Evolutionary conservation across 2,888 invertebrate species (phyloP).

Genomic region (Bugula neritina): DNA sequence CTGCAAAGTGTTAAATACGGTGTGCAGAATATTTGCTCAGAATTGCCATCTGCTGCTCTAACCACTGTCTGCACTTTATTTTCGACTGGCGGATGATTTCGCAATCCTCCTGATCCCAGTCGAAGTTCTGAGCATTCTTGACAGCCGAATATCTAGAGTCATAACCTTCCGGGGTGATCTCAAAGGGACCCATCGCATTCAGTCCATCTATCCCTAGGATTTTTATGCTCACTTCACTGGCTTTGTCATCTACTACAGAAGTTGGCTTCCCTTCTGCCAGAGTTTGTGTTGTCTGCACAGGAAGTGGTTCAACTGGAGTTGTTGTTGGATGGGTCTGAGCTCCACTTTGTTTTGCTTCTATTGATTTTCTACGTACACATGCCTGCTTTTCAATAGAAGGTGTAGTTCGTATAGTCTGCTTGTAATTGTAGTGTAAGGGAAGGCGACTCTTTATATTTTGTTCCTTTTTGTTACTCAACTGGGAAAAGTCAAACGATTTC

Average conservation of each 20-base stretch:
- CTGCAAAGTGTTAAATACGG: no score
- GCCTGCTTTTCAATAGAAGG: background rate
- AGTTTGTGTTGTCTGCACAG: background rate
- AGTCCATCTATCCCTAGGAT: background rate
- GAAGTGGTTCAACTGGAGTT: background rate
- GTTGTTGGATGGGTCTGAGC: background rate
- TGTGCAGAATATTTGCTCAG: no score
- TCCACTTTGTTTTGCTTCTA: background rate
- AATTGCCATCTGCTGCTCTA: slow-evolving; percentile 4
- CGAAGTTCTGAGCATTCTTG: background rate
- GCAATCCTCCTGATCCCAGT: slow-evolving; percentile 9
- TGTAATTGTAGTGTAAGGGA: background rate
- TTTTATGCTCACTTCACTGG: background rate
- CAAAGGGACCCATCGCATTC: slow-evolving; percentile 2
- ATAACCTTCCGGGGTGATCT: slow-evolving; percentile 23
- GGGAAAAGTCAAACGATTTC: background rate
- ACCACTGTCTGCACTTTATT: slow-evolving; percentile 7
- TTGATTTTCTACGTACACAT: background rate
- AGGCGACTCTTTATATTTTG: no score
- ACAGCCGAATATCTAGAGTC: slow-evolving; percentile 16
- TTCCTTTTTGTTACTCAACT: background rate
- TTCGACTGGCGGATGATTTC: slow-evolving; percentile 14
- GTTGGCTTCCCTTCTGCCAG: background rate
- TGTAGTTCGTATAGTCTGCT: background rate
- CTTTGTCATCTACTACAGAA: background rate